Evolutionary conservation across 2,113 vertebrate genomes (phyloP).

Genomic region (Glaucomys volans): DNA sequence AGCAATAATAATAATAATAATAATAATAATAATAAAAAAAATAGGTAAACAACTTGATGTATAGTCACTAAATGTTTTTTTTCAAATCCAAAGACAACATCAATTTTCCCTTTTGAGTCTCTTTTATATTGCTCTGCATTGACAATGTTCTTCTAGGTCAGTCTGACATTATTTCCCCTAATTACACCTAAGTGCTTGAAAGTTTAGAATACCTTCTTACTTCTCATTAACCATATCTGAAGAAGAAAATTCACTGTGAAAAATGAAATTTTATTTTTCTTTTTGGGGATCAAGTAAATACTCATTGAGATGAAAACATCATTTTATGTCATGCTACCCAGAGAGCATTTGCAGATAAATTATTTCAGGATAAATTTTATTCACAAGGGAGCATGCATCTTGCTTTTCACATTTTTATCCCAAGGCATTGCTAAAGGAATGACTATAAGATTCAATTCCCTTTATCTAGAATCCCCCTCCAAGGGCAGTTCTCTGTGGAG

Average conservation of each 20-base stretch:
- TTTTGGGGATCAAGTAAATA: not conserved
- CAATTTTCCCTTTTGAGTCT: not conserved
- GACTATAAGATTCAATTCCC: not conserved
- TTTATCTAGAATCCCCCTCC: not conserved
- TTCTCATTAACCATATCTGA: not conserved
- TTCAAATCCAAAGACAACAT: not conserved
- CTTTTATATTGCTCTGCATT: not conserved
- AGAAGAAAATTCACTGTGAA: slow-evolving; percentile 13
- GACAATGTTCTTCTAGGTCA: not conserved
- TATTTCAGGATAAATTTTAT: slow-evolving; percentile 34
- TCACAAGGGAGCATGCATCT: not conserved
- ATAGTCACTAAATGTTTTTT: not conserved
- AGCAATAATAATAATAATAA: slow-evolving; percentile 52
- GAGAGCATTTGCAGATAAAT: not conserved
- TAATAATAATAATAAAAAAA: slow-evolving; percentile 34
- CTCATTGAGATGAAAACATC: slow-evolving; percentile 19
- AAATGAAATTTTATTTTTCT: slow-evolving; percentile 48
- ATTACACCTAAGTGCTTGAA: not conserved
- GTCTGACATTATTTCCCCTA: slow-evolving; percentile 9
- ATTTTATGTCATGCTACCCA: not conserved
- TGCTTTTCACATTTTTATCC: not conserved
- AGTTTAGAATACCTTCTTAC: not conserved
- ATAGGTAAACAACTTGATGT: not conserved
- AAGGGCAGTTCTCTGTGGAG: not conserved
- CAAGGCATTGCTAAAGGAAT: not conserved